These are phyloP conservation scores for Smutsia temminckii DNA, from an alignment of 2,797 vertebrate genomes.

Conservation along the genomic window DNA sequence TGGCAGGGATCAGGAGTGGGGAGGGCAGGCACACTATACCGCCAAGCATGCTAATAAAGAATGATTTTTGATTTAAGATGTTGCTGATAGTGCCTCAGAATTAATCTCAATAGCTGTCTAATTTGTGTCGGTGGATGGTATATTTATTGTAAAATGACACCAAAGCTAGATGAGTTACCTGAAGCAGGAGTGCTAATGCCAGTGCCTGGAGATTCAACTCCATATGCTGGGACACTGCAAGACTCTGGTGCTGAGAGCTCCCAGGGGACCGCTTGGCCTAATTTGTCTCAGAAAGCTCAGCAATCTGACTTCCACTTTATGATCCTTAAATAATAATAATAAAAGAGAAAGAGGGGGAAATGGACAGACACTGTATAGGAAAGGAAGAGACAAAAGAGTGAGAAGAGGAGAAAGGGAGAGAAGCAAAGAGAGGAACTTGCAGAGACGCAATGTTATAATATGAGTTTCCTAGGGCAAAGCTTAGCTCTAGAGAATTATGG, in stretches of 20 bases:
- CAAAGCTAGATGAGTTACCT: constrained; percentile 91
- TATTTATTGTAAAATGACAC: constrained; percentile 92
- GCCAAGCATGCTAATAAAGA: constrained; percentile 87
- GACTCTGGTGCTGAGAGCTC: constrained; percentile 79
- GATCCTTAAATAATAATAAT: constrained; percentile 86
- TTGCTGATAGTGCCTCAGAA: constrained; percentile 89
- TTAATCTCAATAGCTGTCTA: constrained; percentile 93
- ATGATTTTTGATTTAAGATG: constrained; percentile 91
- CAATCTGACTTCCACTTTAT: constrained; percentile 84
- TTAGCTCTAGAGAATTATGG: constrained; percentile 42
- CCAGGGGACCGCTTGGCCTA: constrained; percentile 82
- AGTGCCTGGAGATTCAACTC: constrained; percentile 84
- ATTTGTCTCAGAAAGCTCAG: constrained; percentile 84
- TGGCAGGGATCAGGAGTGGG: constrained; percentile 83
- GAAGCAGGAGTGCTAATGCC: constrained; percentile 88
- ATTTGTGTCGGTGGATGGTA: constrained; percentile 90
- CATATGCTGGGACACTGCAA: constrained; percentile 82
- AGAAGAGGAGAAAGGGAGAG: neutral
- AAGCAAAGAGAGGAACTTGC: constrained; percentile 26
- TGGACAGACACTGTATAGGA: neutral
- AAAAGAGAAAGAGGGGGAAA: constrained; percentile 61
- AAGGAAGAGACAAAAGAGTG: neutral
- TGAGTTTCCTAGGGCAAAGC: constrained; percentile 60
- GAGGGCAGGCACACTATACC: constrained; percentile 78
- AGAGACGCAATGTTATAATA: neutral